Evolutionary conservation across 1,140 invertebrate species (phyloP).

Genomic region (Cotesia chilonis): DNA sequence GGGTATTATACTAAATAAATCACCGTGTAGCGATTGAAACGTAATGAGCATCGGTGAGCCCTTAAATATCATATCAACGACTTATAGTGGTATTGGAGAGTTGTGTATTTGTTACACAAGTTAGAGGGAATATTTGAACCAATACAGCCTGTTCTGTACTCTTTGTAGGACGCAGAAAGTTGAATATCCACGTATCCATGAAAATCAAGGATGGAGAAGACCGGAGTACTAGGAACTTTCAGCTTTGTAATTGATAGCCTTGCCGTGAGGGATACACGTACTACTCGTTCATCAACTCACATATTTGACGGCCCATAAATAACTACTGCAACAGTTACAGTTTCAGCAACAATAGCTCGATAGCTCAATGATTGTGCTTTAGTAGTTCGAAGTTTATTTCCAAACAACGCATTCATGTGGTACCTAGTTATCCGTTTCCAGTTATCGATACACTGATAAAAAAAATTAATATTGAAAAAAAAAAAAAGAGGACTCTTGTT

Average conservation of each 20-base stretch:
- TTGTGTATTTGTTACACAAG: no score
- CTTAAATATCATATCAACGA: no score
- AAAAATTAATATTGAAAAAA: no score
- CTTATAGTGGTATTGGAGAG: no score
- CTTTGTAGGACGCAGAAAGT: background rate
- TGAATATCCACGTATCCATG: conserved; percentile 4
- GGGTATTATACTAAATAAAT: no score
- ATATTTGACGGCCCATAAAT: conserved; percentile 31
- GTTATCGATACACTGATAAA: background rate
- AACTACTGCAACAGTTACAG: conserved; percentile 10
- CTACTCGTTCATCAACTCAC: background rate
- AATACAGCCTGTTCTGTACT: conserved; percentile 46
- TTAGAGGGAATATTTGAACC: conserved; percentile 6
- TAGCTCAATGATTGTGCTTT: conserved; percentile 6
- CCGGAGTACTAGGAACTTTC: background rate
- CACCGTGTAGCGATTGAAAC: no score
- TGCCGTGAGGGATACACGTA: conserved; percentile 41
- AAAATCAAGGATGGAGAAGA: conserved; percentile 6
- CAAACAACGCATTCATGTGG: background rate
- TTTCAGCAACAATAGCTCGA: background rate
- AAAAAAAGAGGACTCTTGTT: no score
- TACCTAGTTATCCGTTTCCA: no score
- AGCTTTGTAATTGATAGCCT: conserved; percentile 57
- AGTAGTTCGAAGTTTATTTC: conserved; percentile 2
- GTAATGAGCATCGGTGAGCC: no score